Evolutionary conservation across 2,888 invertebrate genomes (phyloP), one percentile per base, ranked within the genome.

Genomic region (Epinotia nisella): DNA sequence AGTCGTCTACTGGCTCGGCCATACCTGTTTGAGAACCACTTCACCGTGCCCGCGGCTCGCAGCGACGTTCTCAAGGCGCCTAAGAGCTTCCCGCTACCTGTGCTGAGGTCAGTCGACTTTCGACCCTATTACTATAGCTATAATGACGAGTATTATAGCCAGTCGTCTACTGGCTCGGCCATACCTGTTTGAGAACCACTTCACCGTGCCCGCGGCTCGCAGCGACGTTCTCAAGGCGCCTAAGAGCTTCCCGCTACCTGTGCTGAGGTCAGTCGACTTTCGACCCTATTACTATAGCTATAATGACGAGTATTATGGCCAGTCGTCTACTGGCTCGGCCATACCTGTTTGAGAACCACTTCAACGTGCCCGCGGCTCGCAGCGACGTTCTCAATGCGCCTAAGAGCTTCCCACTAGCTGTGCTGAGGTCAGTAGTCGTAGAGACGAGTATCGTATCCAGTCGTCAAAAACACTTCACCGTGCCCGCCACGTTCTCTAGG

Each of bases 211-310:
- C 0, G 90, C 95, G 0, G 96, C 96, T 0, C 96, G 96, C 85
- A 95, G 96, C 0, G 98, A 99, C 86, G 94, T 97, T 13, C 92
- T 99, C 7, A 96, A 96, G 81, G 95, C 98, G 1, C 99, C 99
- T 0, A 96, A 96, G 80, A 95, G 96, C 84, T 99, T 97, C 87
- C 98, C 99, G 0, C 89, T 94, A 61, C 96, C 99, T 0, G 94
- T 97, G 56, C 90, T 95, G 60, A 95, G 97, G 81, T 96, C 89
- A 66, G 49, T 64, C 15, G 7, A 49, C 35, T 53, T 24, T 19
- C 13, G 19, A 51, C 19, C 39, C 35, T 56, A 58, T 29, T 39
- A 11, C 15, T 0, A 13, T 11, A 29, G 3, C 4, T 1, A 21
- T 19, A 67, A 96, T 80, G 96, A 96, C 75, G 98, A 97, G 77